phyloP scores from a whole-genome alignment of 2,888 invertebrate species.

The Phytoseiulus persimilis region DNA sequence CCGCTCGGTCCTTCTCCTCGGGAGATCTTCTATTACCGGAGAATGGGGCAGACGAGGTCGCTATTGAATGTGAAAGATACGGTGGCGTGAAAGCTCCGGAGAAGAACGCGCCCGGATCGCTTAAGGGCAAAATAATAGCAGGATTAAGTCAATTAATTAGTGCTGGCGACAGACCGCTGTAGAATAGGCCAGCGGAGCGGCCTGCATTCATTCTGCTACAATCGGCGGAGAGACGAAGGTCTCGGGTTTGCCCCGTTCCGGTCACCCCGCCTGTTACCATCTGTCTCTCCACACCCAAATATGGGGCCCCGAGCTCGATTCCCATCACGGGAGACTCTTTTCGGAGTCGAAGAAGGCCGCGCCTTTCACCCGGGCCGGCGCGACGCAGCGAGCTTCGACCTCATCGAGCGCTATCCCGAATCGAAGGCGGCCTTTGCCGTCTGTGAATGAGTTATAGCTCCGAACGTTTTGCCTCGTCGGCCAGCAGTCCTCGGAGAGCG shows the following conservation, averaged over 20 bases:
- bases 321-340: neutral
- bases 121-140: neutral
- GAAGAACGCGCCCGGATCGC: neutral
- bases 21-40: no score
- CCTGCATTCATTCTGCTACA: neutral
- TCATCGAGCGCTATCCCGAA: neutral
- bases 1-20: neutral
- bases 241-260: neutral
- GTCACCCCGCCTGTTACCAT: neutral
- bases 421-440: no score
- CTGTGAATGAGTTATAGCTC: no score
- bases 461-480: no score
- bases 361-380: neutral
- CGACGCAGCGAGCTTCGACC: neutral
- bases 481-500: no score
- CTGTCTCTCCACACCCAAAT: neutral
- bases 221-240: neutral
- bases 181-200: neutral
- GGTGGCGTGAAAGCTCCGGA: neutral
- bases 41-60: neutral
- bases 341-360: neutral
- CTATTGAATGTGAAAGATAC: neutral
- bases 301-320: neutral
- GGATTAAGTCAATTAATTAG: conserved; percentile 5
- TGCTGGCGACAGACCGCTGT: neutral